Evolutionary conservation across 2,113 vertebrate species (phyloP), one percentile per base, ranked within the genome.

Genomic region (Acanthisitta chloris): DNA sequence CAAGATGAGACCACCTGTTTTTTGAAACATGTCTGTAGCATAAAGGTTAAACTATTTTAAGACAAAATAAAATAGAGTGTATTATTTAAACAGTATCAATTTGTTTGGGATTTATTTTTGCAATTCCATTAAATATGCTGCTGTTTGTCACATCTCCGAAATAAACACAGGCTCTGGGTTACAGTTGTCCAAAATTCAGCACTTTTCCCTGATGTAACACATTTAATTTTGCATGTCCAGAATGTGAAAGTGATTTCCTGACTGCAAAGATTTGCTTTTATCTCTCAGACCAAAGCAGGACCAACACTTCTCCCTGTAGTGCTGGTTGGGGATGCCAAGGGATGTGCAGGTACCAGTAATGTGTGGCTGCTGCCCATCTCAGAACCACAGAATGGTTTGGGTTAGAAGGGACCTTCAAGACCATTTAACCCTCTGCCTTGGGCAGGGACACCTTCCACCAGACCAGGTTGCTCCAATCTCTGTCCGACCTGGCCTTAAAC

Each of bases 31-130:
- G 98, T 99, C 98, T 99, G 99, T 99, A 99, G 99, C 98, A 99
- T 98, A 99, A 99, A 99, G 98, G 98, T 98, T 98, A 97, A 99
- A 99, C 98, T 99, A 99, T 99, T 99, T 99, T 99, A 98, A 99
- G 98, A 99, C 77, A 87, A 98, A 99, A 99, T 99, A 96, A 97
- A 97, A 99, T 98, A 98, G 97, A 98, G 98, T 99, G 98, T 98
- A 98, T 98, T 99, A 99, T 99, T 99, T 99, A 99, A 99, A 98
- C 98, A 99, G 73, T 69, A 98, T 59, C 49, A 26, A 25, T 82
- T 94, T 90, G 85, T 84, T 93, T 90, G 87, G 10, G 2, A 11
- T 94, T 88, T 95, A 58, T 91, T 93, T 71, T 31, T 43, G 14
- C 1, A 33, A 52, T 96, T 92, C 40, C 66, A 80, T 69, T 90